Percentiles rank a stretch among this genome's conserved stretches.
phyloP scores from a whole-genome alignment of 2,888 invertebrate genomes.

The Rhynchonema sp. region DNA sequence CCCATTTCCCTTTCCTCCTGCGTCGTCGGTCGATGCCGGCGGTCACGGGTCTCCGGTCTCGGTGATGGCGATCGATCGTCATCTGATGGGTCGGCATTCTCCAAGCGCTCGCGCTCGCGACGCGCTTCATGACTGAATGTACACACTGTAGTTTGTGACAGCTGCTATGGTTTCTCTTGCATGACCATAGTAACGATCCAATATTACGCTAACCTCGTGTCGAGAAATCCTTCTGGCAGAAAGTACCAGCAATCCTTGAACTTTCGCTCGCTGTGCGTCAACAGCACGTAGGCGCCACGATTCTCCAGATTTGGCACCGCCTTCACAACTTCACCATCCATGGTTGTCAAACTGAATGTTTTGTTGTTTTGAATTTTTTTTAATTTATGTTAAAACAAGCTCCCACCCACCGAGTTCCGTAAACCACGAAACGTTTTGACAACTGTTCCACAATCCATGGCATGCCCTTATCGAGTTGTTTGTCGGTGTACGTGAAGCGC shows the following conservation, averaged over 20 bases:
- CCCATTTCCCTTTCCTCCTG: no score
- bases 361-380: background rate
- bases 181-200: background rate
- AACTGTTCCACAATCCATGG: background rate
- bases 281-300: conserved; percentile 1
- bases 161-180: no score
- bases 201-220: background rate
- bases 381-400: background rate
- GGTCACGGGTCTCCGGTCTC: no score
- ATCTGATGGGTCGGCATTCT: no score
- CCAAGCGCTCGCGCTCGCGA: no score
- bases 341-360: background rate
- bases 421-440: background rate
- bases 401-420: background rate
- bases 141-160: no score
- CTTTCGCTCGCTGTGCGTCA: background rate
- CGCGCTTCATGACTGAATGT: no score
- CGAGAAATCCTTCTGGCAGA: background rate
- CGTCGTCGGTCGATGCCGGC: no score
- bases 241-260: conserved; percentile 2
- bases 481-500: background rate
- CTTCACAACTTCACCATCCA: background rate
- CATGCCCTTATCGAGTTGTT: background rate
- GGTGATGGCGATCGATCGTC: no score
- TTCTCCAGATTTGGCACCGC: background rate